Evolutionary conservation across 2,113 vertebrate species (phyloP), one percentile per base, ranked within the genome.

Genomic region (Pluvianellus socialis): DNA sequence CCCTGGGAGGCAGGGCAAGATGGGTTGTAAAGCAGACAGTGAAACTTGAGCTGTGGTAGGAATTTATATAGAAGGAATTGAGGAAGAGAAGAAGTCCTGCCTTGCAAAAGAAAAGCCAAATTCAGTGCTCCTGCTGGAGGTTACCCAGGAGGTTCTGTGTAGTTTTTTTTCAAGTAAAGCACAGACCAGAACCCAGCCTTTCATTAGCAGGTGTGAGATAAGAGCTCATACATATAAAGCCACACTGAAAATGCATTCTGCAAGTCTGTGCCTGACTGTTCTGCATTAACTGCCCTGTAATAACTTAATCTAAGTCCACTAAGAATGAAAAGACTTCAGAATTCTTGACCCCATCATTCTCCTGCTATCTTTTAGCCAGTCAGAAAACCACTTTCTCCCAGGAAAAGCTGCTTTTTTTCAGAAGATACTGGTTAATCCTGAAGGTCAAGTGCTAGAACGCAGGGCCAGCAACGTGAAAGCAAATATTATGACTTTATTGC

Each of bases 1-100:
- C 55, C 24, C 42, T 89, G 35, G 40, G 22, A 79, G 17, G 14
- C 61, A 79, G 33, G 14, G 27, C 0, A 4, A 67, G 52, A 44
- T 26, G 32, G 8, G 22, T 42, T 61, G 7, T 52, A 88, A 79
- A 82, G 40, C 18, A 50, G 17, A 28, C 18, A 76, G 8, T 7
- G 32, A 63, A 62, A 77, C 4, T 1, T 1, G 1, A 65, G 44
- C 13, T 4, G 0, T 38, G 23, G 22, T 20, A 76, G 20, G 12
- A 2, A 26, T n/a, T 44, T 58, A 7, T n/a, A 26, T 9, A 55
- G 24, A 40, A 77, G 58, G 18, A 77, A 44, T 4, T 6, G 5
- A 61, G 24, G 15, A 53, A 79, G 6, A 53, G 6, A 18, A 49
- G 8, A 15, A 52, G 27, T 7, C 55, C 5, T 33, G 12, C 8